Evolutionary conservation across 2,797 vertebrate species (phyloP).

Genomic region (Orientallactaga sibirica): DNA sequence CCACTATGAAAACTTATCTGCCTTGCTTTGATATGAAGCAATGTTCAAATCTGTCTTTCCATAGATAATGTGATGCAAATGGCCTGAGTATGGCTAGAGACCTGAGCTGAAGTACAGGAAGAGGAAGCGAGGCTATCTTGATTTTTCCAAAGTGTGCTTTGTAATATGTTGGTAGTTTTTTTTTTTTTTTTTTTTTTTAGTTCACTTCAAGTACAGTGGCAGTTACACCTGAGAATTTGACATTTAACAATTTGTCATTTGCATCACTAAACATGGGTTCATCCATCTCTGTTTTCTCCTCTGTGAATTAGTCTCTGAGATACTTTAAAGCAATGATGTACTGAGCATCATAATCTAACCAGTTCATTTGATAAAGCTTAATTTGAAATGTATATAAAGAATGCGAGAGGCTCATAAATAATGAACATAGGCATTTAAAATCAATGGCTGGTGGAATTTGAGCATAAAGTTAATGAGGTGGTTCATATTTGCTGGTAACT

Average conservation of each 20-base stretch:
- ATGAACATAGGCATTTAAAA: conserved; percentile 71
- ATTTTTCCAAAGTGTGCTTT: conserved; percentile 45
- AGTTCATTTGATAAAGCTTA: conserved; percentile 59
- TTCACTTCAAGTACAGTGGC: conserved; percentile 64
- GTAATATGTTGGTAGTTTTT: conserved; percentile 41
- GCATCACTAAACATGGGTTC: conserved; percentile 54
- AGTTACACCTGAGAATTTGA: conserved; percentile 44
- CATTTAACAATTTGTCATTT: conserved; percentile 69
- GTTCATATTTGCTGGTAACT: conserved; percentile 65
- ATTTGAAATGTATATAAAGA: conserved; percentile 66
- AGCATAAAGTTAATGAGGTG: conserved; percentile 67
- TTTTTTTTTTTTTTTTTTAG: not conserved
- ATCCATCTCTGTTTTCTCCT: conserved; percentile 44
- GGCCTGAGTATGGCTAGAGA: not conserved
- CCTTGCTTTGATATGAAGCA: conserved; percentile 38
- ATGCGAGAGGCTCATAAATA: conserved; percentile 31
- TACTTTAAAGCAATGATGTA: conserved; percentile 55
- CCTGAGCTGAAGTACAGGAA: not conserved
- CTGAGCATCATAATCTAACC: not conserved
- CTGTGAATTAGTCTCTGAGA: conserved; percentile 49
- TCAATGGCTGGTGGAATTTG: conserved; percentile 63
- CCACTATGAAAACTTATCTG: conserved; percentile 53
- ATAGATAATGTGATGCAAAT: not conserved
- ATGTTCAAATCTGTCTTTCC: conserved; percentile 7
- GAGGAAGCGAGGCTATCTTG: conserved; percentile 24